phyloP scores from a whole-genome alignment of 2,113 vertebrate genomes.

The Leptocoma aspasia region DNA sequence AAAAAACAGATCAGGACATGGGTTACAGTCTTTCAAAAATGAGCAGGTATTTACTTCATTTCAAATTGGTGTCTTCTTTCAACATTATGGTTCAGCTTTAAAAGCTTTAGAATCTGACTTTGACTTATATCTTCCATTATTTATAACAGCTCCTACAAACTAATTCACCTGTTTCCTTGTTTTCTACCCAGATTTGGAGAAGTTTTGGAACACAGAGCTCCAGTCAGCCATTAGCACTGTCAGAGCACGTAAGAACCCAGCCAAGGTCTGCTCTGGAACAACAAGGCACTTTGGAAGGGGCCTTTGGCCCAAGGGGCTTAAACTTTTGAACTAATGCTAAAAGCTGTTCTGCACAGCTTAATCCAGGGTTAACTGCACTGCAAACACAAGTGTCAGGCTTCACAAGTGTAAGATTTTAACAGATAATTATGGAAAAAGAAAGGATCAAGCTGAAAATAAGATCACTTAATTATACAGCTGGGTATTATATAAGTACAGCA shows the following conservation, averaged over 20 bases:
- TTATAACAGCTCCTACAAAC: not conserved
- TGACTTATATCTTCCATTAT: not conserved
- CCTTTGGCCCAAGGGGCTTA: not conserved
- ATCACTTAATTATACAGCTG: not conserved
- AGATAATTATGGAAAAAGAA: not conserved
- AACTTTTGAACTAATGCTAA: not conserved
- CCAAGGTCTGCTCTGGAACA: not conserved
- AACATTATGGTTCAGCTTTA: not conserved
- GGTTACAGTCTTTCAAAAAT: not conserved
- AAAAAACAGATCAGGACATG: not conserved
- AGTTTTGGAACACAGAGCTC: not conserved
- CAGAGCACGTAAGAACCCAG: not conserved
- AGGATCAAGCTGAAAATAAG: not conserved
- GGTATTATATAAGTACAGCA: not conserved
- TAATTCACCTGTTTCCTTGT: not conserved
- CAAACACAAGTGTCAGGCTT: not conserved
- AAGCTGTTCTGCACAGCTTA: not conserved
- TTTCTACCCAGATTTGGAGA: not conserved
- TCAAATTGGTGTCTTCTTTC: not conserved
- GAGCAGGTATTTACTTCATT: not conserved
- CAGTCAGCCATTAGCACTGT: not conserved
- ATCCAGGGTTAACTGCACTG: not conserved
- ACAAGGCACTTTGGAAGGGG: not conserved
- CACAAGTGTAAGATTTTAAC: not conserved
- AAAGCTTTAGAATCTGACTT: not conserved